Evolutionary conservation across 2,888 invertebrate species (phyloP).

Genomic region (Microplitis deprimator): DNA sequence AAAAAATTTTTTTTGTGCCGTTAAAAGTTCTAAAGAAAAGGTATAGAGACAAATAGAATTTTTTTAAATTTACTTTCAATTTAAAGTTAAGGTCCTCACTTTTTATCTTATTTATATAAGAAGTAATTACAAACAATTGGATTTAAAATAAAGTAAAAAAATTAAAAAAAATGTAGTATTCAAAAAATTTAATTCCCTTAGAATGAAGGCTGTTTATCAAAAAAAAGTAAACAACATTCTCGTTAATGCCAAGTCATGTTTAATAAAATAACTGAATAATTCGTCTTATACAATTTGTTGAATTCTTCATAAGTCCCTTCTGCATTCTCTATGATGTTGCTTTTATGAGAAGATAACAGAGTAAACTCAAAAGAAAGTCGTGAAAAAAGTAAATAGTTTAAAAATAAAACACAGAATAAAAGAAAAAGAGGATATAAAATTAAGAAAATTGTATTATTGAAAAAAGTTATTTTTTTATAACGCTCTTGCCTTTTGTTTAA

Average conservation of each 20-base stretch:
- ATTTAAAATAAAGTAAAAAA: background rate
- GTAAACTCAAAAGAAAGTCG: constrained; percentile 30
- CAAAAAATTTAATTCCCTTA: background rate
- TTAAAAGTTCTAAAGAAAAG: constrained; percentile 10
- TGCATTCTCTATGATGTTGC: constrained; percentile 36
- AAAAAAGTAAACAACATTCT: constrained; percentile 27
- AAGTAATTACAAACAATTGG: background rate
- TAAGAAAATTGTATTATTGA: background rate
- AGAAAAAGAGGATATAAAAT: background rate
- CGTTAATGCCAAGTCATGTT: constrained; percentile 26
- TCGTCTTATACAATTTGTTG: constrained; percentile 34
- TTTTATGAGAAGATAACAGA: constrained; percentile 24
- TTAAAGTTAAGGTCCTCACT: background rate
- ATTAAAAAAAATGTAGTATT: background rate
- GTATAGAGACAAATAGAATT: background rate
- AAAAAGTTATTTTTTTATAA: background rate
- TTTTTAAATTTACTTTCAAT: background rate
- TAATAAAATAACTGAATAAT: constrained; percentile 23
- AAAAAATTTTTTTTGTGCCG: background rate
- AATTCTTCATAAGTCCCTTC: constrained; percentile 12
- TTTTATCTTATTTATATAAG: background rate
- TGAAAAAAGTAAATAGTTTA: constrained; percentile 21
- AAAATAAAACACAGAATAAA: background rate
- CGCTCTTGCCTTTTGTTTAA: background rate
- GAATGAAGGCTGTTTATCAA: background rate